A percentile compares a stretch with the other conserved stretches of the same genome.
These are phyloP conservation scores for Xenopus tropicalis DNA, from an alignment of 2,113 vertebrate genomes.

Conservation along the genomic window DNA sequence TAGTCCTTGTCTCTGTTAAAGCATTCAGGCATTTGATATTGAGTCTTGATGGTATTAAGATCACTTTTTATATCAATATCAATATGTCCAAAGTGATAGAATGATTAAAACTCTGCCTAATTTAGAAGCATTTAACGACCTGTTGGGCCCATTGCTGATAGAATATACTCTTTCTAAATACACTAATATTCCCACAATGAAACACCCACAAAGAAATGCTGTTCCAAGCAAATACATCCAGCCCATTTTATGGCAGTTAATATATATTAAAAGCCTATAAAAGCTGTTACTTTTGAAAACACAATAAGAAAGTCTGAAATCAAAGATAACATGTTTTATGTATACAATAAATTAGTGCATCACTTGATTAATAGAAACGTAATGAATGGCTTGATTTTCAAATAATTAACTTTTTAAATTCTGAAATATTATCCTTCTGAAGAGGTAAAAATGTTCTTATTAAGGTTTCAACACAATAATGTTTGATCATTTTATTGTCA, in stretches of 20 bases:
- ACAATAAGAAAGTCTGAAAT: too few species aligned
- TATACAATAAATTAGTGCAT: too few species aligned
- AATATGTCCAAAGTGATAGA: background rate
- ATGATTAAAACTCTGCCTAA: background rate
- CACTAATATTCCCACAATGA: background rate
- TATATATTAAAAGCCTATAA: background rate
- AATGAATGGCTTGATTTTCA: too few species aligned
- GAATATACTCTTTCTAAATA: background rate
- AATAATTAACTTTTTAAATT: too few species aligned
- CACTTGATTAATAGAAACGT: too few species aligned
- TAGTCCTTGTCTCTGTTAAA: slow-evolving; percentile 41
- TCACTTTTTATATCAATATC: slow-evolving; percentile 35
- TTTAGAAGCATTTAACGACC: background rate
- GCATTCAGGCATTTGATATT: slow-evolving; percentile 22
- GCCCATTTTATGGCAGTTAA: background rate
- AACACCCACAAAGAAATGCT: slow-evolving; percentile 12
- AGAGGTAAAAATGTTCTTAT: too few species aligned
- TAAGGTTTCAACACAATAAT: too few species aligned
- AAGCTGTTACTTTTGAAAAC: background rate
- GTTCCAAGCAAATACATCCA: background rate
- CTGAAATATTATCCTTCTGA: too few species aligned
- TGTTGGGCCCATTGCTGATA: background rate
- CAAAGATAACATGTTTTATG: too few species aligned
- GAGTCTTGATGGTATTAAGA: slow-evolving; percentile 38
- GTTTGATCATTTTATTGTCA: too few species aligned